A percentile compares a stretch with the other conserved stretches of the same genome.
Conservation (phyloP, 2,888 invertebrate genomes). For the Panopea generosa region DNA sequence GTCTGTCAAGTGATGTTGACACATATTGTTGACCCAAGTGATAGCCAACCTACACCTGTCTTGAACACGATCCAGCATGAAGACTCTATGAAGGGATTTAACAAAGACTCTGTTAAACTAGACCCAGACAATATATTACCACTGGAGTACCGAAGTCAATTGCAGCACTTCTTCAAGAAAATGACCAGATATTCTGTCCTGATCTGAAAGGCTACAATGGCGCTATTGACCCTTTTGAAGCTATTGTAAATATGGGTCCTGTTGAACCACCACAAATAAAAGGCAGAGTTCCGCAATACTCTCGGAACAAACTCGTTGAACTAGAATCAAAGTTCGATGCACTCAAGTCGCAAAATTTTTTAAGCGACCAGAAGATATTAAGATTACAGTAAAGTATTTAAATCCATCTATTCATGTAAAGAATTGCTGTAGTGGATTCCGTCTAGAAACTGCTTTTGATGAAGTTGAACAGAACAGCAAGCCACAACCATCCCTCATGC, state of each 20-base stretch:
- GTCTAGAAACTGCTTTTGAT: slow-evolving; percentile 60
- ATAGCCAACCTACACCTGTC: not conserved
- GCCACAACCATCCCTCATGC: slow-evolving; percentile 58
- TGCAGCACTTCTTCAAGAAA: slow-evolving; percentile 25
- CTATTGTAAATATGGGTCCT: slow-evolving; percentile 68
- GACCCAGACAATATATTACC: slow-evolving; percentile 38
- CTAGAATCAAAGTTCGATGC: slow-evolving; percentile 66
- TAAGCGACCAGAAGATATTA: slow-evolving; percentile 60
- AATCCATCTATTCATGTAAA: slow-evolving; percentile 54
- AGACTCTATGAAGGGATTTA: not conserved
- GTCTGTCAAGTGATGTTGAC: not conserved
- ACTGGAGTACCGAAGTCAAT: not conserved
- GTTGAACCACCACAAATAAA: slow-evolving; percentile 65
- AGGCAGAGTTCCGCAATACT: slow-evolving; percentile 65
- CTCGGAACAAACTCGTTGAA: slow-evolving; percentile 49
- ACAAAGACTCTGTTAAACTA: slow-evolving; percentile 11
- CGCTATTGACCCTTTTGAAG: slow-evolving; percentile 59
- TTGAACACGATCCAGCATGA: not conserved
- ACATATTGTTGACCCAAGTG: not conserved
- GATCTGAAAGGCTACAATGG: slow-evolving; percentile 61
- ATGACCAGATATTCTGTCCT: slow-evolving; percentile 58
- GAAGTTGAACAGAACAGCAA: slow-evolving; percentile 63
- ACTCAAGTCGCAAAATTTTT: slow-evolving; percentile 61
- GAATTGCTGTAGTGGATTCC: slow-evolving; percentile 42
- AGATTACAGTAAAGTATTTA: slow-evolving; percentile 55